Evolutionary conservation across 2,888 invertebrate species (phyloP).

Genomic region (Thelaira solivaga): DNA sequence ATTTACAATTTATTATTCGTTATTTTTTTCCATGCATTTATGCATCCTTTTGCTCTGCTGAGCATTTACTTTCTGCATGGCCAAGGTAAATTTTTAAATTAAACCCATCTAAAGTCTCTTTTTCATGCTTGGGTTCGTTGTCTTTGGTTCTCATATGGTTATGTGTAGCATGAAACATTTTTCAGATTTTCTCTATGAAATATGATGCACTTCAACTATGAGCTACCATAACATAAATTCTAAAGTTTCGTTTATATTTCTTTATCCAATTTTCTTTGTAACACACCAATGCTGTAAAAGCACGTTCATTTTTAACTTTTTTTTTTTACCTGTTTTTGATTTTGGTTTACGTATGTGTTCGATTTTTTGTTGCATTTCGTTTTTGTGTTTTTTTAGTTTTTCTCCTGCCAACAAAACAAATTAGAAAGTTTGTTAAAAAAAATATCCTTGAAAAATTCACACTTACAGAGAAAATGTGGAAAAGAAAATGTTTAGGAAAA

Average conservation of each 20-base stretch:
- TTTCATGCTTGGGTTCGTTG: conserved; percentile 12
- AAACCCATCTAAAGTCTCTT: neutral
- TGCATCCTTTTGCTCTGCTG: neutral
- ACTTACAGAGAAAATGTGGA: neutral
- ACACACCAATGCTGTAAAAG: conserved; percentile 8
- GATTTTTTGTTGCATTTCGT: neutral
- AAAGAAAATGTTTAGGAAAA: too few species aligned
- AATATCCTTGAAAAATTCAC: conserved; percentile 12
- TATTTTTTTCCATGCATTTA: neutral
- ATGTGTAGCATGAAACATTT: conserved; percentile 10
- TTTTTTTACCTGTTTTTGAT: neutral
- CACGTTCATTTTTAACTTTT: conserved; percentile 14
- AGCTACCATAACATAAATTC: conserved; percentile 65
- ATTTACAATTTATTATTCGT: conserved; percentile 44
- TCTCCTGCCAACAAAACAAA: conserved; percentile 40
- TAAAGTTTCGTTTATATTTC: conserved; percentile 32
- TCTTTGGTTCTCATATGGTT: conserved; percentile 64
- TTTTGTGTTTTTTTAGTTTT: neutral
- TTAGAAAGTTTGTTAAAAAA: conserved; percentile 47
- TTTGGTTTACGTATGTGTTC: neutral
- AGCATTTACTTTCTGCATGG: neutral
- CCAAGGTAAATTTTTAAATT: conserved; percentile 40
- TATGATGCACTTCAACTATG: conserved; percentile 64
- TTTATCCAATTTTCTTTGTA: conserved; percentile 13
- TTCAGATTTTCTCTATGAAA: conserved; percentile 53